Percentiles rank a stretch among this genome's conserved stretches.
phyloP scores from a whole-genome alignment of 2,113 vertebrate genomes.

The Petrocephalus zakoni region DNA sequence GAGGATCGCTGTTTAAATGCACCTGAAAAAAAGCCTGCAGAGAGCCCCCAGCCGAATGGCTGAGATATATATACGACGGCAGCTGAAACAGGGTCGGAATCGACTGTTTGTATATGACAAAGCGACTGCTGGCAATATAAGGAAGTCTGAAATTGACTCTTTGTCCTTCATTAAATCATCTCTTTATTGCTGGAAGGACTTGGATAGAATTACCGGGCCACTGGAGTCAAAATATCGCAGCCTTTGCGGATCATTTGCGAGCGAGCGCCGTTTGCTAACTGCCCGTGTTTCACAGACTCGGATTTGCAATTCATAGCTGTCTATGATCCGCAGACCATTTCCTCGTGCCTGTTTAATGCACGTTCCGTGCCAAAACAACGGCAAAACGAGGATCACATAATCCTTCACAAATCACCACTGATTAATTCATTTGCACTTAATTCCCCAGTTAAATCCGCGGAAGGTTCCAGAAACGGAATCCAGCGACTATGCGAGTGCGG shows the following conservation, averaged over 20 bases:
- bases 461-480: slow-evolving; percentile 14
- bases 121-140: too few species aligned
- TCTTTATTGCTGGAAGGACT: not conserved
- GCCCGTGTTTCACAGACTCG: not conserved
- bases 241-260: slow-evolving; percentile 4
- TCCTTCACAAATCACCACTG: slow-evolving; percentile 9
- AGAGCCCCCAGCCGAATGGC: not conserved
- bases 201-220: not conserved
- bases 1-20: not conserved
- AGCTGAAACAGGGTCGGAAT: not conserved
- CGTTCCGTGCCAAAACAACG: not conserved
- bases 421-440: slow-evolving; percentile 11
- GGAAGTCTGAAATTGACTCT: not conserved
- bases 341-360: not conserved
- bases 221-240: not conserved
- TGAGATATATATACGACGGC: not conserved
- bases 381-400: not conserved
- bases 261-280: not conserved
- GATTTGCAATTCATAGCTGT: slow-evolving; percentile 2
- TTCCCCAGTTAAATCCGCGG: slow-evolving; percentile 10
- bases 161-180: not conserved
- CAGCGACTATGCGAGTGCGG: not conserved
- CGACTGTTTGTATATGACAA: too few species aligned
- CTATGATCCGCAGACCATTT: not conserved
- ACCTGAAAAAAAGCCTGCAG: not conserved